A percentile compares a stretch with the other conserved stretches of the same genome.
These are phyloP conservation scores for Dolichomitus sp. DNA, from an alignment of 2,888 invertebrate species.

Conservation along the genomic window DNA sequence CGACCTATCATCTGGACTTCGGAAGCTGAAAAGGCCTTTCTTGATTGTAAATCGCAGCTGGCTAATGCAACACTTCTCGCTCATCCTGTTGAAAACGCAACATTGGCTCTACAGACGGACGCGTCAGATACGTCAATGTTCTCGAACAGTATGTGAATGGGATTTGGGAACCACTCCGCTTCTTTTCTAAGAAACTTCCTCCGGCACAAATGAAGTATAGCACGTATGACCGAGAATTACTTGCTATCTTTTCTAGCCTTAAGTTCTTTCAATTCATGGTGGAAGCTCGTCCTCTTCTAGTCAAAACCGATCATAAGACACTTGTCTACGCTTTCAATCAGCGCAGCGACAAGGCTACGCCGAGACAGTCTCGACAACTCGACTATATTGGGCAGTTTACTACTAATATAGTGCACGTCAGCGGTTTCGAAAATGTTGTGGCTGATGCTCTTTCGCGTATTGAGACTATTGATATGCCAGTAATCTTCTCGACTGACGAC, in stretches of 20 bases:
- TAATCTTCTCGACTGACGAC: background rate
- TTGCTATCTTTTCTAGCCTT: too few relatives aligned
- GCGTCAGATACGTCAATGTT: slow-evolving; percentile 56
- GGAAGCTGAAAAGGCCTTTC: slow-evolving; percentile 50
- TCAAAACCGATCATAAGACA: slow-evolving; percentile 4
- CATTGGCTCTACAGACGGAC: slow-evolving; percentile 63
- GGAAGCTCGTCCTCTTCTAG: too few relatives aligned
- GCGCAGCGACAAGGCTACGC: slow-evolving; percentile 20
- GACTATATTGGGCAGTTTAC: slow-evolving; percentile 18
- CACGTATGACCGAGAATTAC: slow-evolving; percentile 44
- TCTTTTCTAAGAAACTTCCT: slow-evolving; percentile 46
- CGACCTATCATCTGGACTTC: slow-evolving; percentile 59
- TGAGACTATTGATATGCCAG: slow-evolving; percentile 23
- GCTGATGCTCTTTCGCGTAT: slow-evolving; percentile 24
- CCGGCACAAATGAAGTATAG: slow-evolving; percentile 69
- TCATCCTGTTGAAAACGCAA: slow-evolving; percentile 52
- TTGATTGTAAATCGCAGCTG: slow-evolving; percentile 37
- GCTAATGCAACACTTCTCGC: slow-evolving; percentile 56
- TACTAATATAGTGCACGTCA: background rate
- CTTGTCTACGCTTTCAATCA: slow-evolving; percentile 15
- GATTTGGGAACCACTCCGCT: slow-evolving; percentile 53
- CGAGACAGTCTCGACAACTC: slow-evolving; percentile 13
- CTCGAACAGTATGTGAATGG: slow-evolving; percentile 40
- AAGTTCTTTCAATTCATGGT: too few relatives aligned
- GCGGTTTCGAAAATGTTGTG: background rate